A percentile compares a stretch with the other conserved stretches of the same genome.
Evolutionary conservation across 2,113 vertebrate genomes (phyloP).

Genomic region (Austrofundulus limnaeus): DNA sequence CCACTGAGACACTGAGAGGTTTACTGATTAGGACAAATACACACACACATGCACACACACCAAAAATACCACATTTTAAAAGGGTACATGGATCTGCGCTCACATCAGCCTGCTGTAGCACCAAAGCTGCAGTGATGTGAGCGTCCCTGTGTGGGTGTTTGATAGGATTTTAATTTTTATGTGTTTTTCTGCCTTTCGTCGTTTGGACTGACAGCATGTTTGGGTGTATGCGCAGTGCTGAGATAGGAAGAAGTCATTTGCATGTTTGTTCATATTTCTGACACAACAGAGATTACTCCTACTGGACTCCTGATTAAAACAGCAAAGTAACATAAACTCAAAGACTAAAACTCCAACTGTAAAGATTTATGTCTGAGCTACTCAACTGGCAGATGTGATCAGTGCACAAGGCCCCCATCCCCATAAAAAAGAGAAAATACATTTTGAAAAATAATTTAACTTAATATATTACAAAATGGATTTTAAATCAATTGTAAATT

Average conservation of each 20-base stretch:
- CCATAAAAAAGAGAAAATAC: too few relatives aligned
- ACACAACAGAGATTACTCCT: slow-evolving; percentile 14
- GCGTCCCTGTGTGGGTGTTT: slow-evolving; percentile 18
- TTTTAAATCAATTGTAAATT: too few relatives aligned
- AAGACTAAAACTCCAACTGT: not conserved
- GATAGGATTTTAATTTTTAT: slow-evolving; percentile 27
- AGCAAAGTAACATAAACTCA: not conserved
- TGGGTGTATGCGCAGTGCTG: not conserved
- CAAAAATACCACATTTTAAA: slow-evolving; percentile 28
- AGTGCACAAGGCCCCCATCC: too few relatives aligned
- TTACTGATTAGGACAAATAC: slow-evolving; percentile 59
- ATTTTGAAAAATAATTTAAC: too few relatives aligned
- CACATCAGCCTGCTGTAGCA: not conserved
- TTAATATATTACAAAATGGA: too few relatives aligned
- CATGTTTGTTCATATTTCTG: not conserved
- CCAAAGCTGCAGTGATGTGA: slow-evolving; percentile 16
- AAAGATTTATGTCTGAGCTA: too few relatives aligned
- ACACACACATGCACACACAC: slow-evolving; percentile 20
- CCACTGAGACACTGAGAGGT: slow-evolving; percentile 58
- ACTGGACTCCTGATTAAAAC: slow-evolving; percentile 41
- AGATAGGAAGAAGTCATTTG: not conserved
- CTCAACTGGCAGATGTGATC: too few relatives aligned
- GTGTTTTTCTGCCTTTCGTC: not conserved
- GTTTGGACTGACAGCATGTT: not conserved
- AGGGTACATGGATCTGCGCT: slow-evolving; percentile 20